Conservation (phyloP, 37 sponge, comb jelly and placozoan genomes). For the Chondrosia reniformis region DNA sequence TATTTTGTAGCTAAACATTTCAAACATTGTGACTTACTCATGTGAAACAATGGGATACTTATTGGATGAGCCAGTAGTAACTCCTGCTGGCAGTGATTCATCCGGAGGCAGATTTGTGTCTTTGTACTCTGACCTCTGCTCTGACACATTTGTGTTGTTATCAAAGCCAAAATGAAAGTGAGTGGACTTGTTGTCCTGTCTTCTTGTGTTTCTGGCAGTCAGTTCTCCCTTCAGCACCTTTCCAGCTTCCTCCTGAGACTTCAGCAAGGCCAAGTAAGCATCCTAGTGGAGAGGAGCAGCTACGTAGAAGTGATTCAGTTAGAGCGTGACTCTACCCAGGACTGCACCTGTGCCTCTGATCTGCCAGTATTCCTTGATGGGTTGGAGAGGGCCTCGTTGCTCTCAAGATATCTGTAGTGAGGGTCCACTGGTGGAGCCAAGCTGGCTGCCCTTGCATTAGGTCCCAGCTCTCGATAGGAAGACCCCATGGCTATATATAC, state of each 20-base stretch:
- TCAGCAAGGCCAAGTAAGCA: neutral
- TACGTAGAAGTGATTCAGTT: neutral
- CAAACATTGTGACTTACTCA: neutral
- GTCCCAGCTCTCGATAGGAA: conserved; percentile 28
- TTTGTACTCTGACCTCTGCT: conserved; percentile 21
- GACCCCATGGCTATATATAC: conserved; percentile 43
- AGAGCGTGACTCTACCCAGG: neutral
- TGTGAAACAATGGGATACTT: neutral
- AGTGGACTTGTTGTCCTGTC: conserved; percentile 54
- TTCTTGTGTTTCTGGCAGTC: conserved; percentile 20
- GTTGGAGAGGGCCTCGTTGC: conserved; percentile 37
- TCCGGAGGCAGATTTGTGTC: too few species aligned
- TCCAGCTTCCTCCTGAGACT: neutral
- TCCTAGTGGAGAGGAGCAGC: neutral
- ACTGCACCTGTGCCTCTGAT: conserved; percentile 14
- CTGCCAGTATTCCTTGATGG: conserved; percentile 13
- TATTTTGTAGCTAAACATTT: neutral
- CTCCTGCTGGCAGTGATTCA: too few species aligned
- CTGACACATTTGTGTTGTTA: conserved; percentile 1
- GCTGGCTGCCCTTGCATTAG: conserved; percentile 6
- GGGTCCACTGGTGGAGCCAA: conserved; percentile 4
- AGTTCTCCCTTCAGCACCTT: conserved; percentile 20
- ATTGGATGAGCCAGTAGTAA: neutral
- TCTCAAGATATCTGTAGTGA: conserved; percentile 62
- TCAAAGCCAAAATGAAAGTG: conserved; percentile 76